Conservation (phyloP, 2,113 vertebrate genomes). For the Petroica traversi region DNA sequence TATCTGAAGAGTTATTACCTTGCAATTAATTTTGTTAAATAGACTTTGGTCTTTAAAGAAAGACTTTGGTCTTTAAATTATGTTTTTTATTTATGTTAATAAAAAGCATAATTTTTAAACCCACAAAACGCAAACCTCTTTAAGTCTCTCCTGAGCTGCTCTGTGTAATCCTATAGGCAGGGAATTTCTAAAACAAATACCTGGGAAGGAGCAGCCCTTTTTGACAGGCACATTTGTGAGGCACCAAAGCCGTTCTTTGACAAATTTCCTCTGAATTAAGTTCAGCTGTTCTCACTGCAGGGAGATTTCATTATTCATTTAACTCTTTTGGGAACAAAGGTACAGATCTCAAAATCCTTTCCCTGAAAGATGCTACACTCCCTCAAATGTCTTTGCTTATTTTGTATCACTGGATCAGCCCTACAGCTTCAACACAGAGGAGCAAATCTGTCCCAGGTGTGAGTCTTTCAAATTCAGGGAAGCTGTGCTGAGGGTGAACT, state of each 20-base stretch:
- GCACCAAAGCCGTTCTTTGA: background rate
- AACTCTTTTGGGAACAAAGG: constrained; percentile 44
- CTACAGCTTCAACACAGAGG: background rate
- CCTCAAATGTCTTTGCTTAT: constrained; percentile 27
- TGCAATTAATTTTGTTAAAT: background rate
- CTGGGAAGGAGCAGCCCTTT: background rate
- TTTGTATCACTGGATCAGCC: background rate
- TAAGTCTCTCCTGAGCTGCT: background rate
- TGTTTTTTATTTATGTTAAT: background rate
- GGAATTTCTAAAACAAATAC: constrained; percentile 51
- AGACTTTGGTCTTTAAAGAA: background rate
- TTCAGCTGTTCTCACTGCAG: constrained; percentile 41
- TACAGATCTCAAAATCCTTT: constrained; percentile 35
- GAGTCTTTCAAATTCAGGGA: background rate
- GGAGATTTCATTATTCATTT: constrained; percentile 46
- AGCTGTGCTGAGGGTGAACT: background rate
- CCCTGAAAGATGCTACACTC: background rate
- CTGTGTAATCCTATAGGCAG: constrained; percentile 8
- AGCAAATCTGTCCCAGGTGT: background rate
- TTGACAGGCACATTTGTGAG: constrained; percentile 7
- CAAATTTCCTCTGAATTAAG: constrained; percentile 43
- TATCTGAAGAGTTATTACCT: constrained; percentile 14
- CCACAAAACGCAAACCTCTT: background rate
- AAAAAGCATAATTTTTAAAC: background rate
- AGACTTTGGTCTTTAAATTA: background rate